Base-by-base conservation (phyloP, 1,140 invertebrate species). In the Calephelis virginiensis region DNA sequence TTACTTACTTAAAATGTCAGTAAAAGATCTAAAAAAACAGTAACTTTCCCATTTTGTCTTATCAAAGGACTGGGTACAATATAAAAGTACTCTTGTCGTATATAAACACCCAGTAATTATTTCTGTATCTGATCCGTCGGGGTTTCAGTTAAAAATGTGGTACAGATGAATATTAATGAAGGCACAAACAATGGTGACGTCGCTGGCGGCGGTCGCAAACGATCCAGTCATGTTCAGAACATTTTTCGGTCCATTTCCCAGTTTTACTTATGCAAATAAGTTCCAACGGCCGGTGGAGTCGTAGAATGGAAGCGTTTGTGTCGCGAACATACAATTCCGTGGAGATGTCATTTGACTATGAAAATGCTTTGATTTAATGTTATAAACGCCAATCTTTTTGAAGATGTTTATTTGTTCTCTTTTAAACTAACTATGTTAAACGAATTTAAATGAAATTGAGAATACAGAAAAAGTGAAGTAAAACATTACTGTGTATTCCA, bases 261-360 rank as follows among this genome's bases (percentile, higher is more conserved):
- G 80, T 85, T 83, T 83, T 83, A 79, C 74, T 83, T 78, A 80
- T 83, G 82, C 80, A 85, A 85, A 83, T 83, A 85, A 83, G 76
- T 83, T 83, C 77, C 77, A 76, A 79, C 77, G 75, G 81, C 75
- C 72, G 73, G 70, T 76, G 73, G 73, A 73, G 82, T 76, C 71
- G 72, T 72, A 59, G 71, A 80, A 81, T 80, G 72, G 76, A 80
- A 83, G 73, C 79, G 75, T 77, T 83, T 83, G 78, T 81, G 78
- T 69, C 66, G 63, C n/a, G 65, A 68, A 71, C 63, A 75, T 13
- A 10, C 61, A 48, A 11, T 12, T 10, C 47, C 12, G 46, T 75
- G 67, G 75, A 78, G 74, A 43, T 6, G 47, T 63, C 0, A 71
- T 47, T 48, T 38, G n/a, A 46, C 40, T 43, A n/a, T 13, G 0